These are phyloP conservation scores for Harpalus rufipes DNA, from an alignment of 2,888 invertebrate species.

Conservation along the genomic window DNA sequence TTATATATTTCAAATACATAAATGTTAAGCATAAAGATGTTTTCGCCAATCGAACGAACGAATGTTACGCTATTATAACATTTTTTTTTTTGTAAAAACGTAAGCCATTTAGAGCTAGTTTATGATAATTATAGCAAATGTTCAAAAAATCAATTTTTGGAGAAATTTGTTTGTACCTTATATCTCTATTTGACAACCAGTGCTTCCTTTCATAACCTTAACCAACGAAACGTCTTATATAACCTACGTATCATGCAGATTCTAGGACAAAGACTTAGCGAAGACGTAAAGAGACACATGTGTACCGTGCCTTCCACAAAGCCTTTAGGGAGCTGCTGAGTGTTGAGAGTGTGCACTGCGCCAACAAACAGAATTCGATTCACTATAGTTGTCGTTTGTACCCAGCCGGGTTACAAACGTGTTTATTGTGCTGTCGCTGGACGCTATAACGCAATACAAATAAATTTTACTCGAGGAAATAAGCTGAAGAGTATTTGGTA, in stretches of 20 bases:
- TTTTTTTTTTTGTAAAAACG: too few relatives aligned
- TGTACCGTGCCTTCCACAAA: conserved; percentile 4
- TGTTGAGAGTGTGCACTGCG: neutral
- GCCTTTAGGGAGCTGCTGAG: neutral
- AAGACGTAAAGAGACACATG: conserved; percentile 38
- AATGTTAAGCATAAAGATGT: too few relatives aligned
- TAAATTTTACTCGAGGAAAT: neutral
- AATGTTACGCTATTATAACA: too few relatives aligned
- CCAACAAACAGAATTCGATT: conserved; percentile 21
- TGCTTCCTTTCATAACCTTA: conserved; percentile 1
- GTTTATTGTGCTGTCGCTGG: conserved; percentile 33
- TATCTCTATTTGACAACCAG: neutral
- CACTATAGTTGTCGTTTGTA: conserved; percentile 22
- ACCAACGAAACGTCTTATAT: neutral
- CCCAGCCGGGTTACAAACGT: conserved; percentile 22
- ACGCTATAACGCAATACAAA: conserved; percentile 4
- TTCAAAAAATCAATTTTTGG: too few relatives aligned
- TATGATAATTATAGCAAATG: too few relatives aligned
- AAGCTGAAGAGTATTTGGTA: neutral
- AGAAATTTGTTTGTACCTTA: too few relatives aligned
- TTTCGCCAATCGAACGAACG: too few relatives aligned
- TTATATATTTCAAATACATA: too few relatives aligned
- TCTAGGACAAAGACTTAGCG: conserved; percentile 9
- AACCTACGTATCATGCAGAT: neutral
- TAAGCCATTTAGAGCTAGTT: too few relatives aligned